Conservation (phyloP, 2,113 vertebrate species). For the Serinus canaria region DNA sequence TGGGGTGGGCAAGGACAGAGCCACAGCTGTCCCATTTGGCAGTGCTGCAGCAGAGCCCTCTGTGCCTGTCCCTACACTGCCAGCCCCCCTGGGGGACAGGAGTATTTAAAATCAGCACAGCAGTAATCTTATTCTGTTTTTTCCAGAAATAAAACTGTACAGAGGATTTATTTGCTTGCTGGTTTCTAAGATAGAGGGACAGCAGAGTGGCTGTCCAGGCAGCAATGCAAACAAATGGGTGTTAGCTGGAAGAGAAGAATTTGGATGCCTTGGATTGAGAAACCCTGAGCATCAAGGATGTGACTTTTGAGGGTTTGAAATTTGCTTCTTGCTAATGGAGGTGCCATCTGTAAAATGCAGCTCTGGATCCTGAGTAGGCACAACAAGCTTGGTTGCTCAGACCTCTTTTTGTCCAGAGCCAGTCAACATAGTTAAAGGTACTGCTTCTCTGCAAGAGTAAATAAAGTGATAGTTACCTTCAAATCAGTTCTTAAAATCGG, state of each 20-base stretch:
- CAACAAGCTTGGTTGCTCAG: fast-evolving
- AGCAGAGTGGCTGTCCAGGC: neutral
- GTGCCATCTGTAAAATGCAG: neutral
- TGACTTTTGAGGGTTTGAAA: neutral
- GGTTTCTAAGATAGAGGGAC: neutral
- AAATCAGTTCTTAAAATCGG: neutral
- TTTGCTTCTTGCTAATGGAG: neutral
- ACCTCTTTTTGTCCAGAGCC: neutral
- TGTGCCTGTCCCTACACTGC: neutral
- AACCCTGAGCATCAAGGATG: neutral
- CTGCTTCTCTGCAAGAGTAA: neutral
- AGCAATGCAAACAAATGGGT: neutral
- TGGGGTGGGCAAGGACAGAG: neutral
- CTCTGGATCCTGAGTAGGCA: neutral
- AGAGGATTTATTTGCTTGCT: neutral
- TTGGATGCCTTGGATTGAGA: neutral
- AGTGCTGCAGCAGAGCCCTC: neutral
- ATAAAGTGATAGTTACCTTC: neutral
- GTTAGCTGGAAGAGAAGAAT: neutral
- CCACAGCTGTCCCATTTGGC: neutral
- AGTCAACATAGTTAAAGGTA: neutral
- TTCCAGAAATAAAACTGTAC: neutral
- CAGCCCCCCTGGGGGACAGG: neutral
- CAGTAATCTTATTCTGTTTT: neutral
- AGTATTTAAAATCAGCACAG: neutral